Percentiles rank a stretch among this genome's conserved stretches.
These are phyloP conservation scores for Caenorhabditis panamensis DNA, from an alignment of 2,888 invertebrate species.

Conservation along the genomic window DNA sequence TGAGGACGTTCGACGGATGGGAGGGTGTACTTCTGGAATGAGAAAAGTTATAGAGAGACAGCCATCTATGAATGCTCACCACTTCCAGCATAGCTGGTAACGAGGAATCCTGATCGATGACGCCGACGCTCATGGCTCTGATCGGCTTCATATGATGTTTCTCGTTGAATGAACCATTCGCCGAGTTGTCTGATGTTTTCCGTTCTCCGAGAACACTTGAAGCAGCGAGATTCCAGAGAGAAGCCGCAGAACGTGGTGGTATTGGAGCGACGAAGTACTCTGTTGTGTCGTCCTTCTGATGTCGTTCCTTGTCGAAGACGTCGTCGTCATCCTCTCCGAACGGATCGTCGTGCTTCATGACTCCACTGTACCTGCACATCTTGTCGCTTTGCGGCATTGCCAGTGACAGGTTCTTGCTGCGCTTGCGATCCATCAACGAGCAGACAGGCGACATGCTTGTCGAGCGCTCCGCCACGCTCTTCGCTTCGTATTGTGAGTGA, in stretches of 20 bases:
- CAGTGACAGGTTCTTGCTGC: constrained; percentile 24
- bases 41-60: too few species aligned
- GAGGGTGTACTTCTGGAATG: constrained; percentile 53
- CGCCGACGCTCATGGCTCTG: constrained; percentile 54
- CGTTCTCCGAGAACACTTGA: constrained; percentile 14
- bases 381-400: constrained; percentile 38
- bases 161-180: constrained; percentile 35
- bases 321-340: constrained; percentile 39
- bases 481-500: constrained; percentile 43
- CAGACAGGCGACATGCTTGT: constrained; percentile 28
- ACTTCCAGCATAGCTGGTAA: constrained; percentile 56
- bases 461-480: constrained; percentile 2
- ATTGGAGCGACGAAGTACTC: constrained; percentile 1
- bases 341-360: constrained; percentile 11
- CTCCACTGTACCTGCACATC: constrained; percentile 24
- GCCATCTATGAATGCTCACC: too few species aligned
- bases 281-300: neutral
- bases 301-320: constrained; percentile 15
- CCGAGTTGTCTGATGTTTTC: constrained; percentile 40
- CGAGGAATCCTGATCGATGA: constrained; percentile 16
- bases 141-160: constrained; percentile 18
- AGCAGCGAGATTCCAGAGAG: constrained; percentile 28
- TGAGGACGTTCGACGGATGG: constrained; percentile 55
- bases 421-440: constrained; percentile 29
- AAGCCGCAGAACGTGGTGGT: constrained; percentile 17